Evolutionary conservation across 2,113 vertebrate species (phyloP).

Genomic region (Paradisaea rubra): DNA sequence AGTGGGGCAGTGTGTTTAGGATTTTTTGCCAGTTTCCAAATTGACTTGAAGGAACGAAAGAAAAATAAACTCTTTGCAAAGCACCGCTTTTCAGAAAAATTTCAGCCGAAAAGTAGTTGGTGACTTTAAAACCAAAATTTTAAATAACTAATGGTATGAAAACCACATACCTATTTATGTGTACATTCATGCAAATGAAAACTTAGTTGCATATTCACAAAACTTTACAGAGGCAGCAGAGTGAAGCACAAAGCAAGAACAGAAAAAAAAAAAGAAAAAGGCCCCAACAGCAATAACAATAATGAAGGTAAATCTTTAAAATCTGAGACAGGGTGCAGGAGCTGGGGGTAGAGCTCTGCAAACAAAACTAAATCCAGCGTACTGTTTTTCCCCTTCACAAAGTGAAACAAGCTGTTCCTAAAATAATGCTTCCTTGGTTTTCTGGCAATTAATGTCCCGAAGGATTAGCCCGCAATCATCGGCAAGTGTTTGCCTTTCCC

Average conservation of each 20-base stretch:
- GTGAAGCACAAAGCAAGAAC: not conserved
- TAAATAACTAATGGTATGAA: not conserved
- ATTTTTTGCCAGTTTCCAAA: not conserved
- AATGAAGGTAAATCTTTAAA: not conserved
- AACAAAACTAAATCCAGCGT: not conserved
- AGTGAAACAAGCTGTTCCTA: conserved; percentile 26
- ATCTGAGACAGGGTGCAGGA: not conserved
- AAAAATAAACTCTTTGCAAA: not conserved
- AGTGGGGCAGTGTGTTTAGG: not conserved
- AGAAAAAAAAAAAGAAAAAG: not conserved
- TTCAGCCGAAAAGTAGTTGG: not conserved
- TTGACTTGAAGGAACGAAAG: not conserved
- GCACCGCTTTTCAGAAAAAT: not conserved
- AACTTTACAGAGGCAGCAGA: not conserved
- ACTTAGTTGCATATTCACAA: not conserved
- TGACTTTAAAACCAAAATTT: not conserved
- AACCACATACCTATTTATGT: not conserved
- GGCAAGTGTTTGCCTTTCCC: conserved; percentile 36
- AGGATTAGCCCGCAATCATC: conserved; percentile 1
- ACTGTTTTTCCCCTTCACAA: conserved; percentile 13
- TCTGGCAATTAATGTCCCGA: conserved; percentile 22
- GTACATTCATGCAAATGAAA: not conserved
- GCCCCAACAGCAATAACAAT: not conserved
- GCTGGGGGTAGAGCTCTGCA: not conserved
- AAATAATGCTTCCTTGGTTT: conserved; percentile 28